Conservation (phyloP, 1,140 invertebrate species). For the Vollenhovia emeryi region DNA sequence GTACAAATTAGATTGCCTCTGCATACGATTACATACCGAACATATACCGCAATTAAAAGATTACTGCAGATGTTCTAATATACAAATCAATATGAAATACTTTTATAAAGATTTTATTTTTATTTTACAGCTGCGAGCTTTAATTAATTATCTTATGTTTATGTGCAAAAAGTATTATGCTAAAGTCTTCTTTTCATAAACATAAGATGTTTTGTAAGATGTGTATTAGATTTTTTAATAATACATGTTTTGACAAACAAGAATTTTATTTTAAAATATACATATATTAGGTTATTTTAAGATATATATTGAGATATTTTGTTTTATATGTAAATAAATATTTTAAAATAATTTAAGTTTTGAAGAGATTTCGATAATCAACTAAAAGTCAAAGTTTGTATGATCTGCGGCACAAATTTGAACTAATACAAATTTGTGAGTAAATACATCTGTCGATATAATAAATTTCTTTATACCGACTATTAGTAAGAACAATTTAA, state of each 20-base stretch:
- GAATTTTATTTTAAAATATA: not conserved
- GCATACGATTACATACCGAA: slow-evolving; percentile 6
- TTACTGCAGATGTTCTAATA: slow-evolving; percentile 7
- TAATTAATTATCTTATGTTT: not conserved
- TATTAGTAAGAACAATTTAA: not conserved
- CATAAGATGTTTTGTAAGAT: not conserved
- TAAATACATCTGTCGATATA: not conserved
- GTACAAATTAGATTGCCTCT: slow-evolving; percentile 17
- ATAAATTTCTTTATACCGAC: not conserved
- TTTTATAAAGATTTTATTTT: not conserved
- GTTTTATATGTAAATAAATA: too few relatives aligned
- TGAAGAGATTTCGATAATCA: not conserved
- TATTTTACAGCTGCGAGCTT: not conserved
- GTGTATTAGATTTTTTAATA: not conserved
- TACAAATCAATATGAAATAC: not conserved
- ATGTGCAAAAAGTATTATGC: not conserved
- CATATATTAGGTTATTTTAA: too few relatives aligned
- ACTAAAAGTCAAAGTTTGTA: not conserved
- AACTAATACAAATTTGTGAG: not conserved
- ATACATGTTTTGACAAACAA: not conserved
- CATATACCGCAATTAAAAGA: slow-evolving; percentile 8
- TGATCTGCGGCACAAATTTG: not conserved
- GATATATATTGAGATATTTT: not conserved
- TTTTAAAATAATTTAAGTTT: not conserved
- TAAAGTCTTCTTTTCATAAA: not conserved